These are phyloP conservation scores for Brachionus koreanus DNA, from an alignment of 1,140 invertebrate genomes.

Conservation along the genomic window DNA sequence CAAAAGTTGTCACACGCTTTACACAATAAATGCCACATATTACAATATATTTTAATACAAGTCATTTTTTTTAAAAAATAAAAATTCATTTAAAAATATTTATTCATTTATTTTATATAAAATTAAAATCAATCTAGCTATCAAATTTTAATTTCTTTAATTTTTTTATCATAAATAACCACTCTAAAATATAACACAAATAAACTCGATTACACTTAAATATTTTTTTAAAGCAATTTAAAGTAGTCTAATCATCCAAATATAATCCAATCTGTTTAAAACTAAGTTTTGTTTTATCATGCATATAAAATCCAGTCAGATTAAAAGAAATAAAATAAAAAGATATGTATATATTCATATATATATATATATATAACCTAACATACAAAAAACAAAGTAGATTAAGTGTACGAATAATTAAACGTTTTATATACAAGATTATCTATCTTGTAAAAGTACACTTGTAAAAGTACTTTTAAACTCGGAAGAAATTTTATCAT, in stretches of 20 bases:
- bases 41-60: too few relatives aligned
- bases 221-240: not conserved
- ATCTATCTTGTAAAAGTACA: not conserved
- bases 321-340: slow-evolving; percentile 6
- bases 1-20: too few relatives aligned
- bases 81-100: not conserved
- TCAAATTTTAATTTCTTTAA: not conserved
- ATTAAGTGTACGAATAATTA: not conserved
- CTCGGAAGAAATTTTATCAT: not conserved
- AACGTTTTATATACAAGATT: not conserved
- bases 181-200: not conserved
- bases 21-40: too few relatives aligned
- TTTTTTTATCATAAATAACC: not conserved
- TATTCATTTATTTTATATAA: not conserved
- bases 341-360: not conserved
- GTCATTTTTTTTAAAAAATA: not conserved
- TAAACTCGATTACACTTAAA: not conserved
- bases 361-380: not conserved
- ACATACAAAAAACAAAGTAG: not conserved
- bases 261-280: not conserved
- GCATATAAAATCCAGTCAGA: slow-evolving; percentile 1
- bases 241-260: not conserved
- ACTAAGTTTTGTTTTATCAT: not conserved
- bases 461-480: not conserved
- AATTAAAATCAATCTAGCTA: not conserved